Conservation (phyloP, 30 jellyfish, hydroid and myxozoan genomes). For the Aurelia aurita complex sp. Pacific region DNA sequence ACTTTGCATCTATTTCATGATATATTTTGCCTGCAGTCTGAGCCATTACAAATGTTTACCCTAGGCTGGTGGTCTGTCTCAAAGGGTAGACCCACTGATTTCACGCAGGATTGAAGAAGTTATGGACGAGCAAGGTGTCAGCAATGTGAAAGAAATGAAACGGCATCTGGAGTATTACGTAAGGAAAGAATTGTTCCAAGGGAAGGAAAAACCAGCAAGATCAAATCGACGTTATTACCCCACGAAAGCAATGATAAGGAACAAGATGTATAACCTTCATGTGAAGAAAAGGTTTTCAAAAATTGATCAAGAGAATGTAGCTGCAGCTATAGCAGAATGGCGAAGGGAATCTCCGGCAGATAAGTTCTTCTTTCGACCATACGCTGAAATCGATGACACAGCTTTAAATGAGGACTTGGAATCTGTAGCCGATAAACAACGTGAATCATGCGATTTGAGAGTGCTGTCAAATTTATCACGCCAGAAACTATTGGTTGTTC, state of each 20-base stretch:
- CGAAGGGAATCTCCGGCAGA: not conserved
- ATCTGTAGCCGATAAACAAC: no score
- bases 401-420: not conserved
- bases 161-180: not conserved
- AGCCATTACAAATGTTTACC: no score
- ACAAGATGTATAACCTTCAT: slow-evolving; percentile 3
- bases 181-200: not conserved
- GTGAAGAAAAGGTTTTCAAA: not conserved
- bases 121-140: slow-evolving; percentile 5
- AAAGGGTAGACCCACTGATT: slow-evolving; percentile 19
- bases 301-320: slow-evolving; percentile 3
- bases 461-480: not conserved
- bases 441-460: not conserved
- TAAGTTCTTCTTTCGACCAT: slow-evolving; percentile 18
- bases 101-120: not conserved
- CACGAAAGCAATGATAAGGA: not conserved
- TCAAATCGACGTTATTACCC: slow-evolving; percentile 15
- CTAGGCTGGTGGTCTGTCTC: no score
- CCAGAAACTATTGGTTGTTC: slow-evolving; percentile 58
- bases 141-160: slow-evolving; percentile 3
- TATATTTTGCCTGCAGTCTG: no score
- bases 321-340: not conserved
- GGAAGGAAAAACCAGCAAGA: not conserved
- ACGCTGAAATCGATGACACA: not conserved
- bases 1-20: no score